Conservation (phyloP, 1,140 invertebrate genomes). For the Aphidius gifuensis region DNA sequence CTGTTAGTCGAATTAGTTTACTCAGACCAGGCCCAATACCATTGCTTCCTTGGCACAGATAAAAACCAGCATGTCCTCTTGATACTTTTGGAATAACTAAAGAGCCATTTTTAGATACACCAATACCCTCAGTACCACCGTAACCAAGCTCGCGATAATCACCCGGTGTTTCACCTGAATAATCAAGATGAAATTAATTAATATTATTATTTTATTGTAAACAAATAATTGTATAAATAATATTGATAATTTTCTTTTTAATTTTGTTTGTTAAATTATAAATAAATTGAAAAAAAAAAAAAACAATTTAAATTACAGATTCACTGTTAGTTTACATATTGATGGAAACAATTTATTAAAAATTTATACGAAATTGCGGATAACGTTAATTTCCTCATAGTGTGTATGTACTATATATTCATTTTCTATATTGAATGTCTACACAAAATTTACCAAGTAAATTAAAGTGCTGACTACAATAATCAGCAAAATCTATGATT, state of each 20-base stretch:
- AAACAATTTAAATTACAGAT: too few relatives aligned
- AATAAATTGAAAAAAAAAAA: too few relatives aligned
- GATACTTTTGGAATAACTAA: constrained; percentile 57
- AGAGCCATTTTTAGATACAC: constrained; percentile 57
- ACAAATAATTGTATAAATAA: too few relatives aligned
- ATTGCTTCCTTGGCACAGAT: constrained; percentile 64
- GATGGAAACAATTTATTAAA: too few relatives aligned
- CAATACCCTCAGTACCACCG: constrained; percentile 45
- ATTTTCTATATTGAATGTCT: constrained; percentile 37
- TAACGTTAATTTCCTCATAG: constrained; percentile 30
- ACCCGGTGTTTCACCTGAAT: constrained; percentile 44
- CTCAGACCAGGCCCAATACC: constrained; percentile 64
- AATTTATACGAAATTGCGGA: too few relatives aligned
- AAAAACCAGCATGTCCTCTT: constrained; percentile 60
- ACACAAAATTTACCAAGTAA: too few relatives aligned
- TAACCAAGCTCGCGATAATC: constrained; percentile 51
- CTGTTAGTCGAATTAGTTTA: constrained; percentile 64
- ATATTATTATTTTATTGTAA: not conserved
- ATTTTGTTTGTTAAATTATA: not conserved
- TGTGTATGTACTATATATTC: constrained; percentile 18
- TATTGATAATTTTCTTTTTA: not conserved
- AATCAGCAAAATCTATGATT: constrained; percentile 42
- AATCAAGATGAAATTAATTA: not conserved
- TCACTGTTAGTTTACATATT: too few relatives aligned
- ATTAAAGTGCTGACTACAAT: constrained; percentile 30